Conservation (phyloP, 2,113 vertebrate species). For the Aplodontia rufa region DNA sequence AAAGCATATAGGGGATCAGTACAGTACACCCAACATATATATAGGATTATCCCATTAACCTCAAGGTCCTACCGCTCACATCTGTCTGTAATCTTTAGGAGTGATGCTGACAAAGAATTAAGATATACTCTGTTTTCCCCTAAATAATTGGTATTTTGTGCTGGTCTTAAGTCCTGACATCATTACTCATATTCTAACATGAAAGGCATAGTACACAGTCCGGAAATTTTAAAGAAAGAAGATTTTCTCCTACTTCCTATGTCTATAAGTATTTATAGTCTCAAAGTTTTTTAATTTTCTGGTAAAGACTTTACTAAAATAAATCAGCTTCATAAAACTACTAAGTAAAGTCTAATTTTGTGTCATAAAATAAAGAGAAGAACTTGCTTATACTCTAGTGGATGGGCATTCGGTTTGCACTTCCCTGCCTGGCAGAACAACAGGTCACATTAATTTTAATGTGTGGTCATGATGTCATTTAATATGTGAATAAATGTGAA, state of each 20-base stretch:
- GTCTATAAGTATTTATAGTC: not conserved
- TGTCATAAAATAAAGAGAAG: not conserved
- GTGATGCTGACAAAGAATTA: too few relatives aligned
- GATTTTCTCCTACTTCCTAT: not conserved
- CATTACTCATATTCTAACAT: not conserved
- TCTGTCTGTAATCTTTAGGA: too few relatives aligned
- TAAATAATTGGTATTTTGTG: not conserved
- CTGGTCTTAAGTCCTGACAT: not conserved
- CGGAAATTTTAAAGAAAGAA: not conserved
- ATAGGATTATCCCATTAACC: too few relatives aligned
- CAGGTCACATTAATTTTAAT: not conserved
- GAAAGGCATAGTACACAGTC: not conserved
- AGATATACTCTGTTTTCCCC: not conserved
- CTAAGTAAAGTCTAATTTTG: not conserved
- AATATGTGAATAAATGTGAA: not conserved
- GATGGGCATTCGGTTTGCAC: not conserved
- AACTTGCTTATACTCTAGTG: not conserved
- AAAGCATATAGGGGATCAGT: too few relatives aligned
- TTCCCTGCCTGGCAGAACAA: not conserved
- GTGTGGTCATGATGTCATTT: not conserved
- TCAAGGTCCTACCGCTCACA: too few relatives aligned
- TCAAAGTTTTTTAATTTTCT: not conserved
- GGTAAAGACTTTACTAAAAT: not conserved
- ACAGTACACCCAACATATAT: too few relatives aligned
- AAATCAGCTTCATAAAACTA: not conserved